phyloP scores from a whole-genome alignment of 2,113 vertebrate genomes.

The Stictonetta naevosa region DNA sequence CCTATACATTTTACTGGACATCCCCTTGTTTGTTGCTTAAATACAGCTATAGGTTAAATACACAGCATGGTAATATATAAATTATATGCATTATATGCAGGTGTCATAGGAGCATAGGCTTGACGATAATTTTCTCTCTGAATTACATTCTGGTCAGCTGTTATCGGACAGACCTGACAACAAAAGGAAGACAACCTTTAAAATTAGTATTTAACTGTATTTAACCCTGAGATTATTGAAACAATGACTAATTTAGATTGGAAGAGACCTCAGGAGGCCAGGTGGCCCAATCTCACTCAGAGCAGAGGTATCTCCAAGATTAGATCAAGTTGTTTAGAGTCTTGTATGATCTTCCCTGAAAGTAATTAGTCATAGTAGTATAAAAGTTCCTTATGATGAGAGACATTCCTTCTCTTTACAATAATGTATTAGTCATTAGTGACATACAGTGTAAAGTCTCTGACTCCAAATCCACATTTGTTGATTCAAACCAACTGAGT shows the following conservation, averaged over 20 bases:
- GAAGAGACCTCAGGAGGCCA: neutral
- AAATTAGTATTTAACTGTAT: neutral
- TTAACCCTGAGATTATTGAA: neutral
- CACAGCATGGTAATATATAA: neutral
- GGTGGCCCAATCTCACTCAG: neutral
- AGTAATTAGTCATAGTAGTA: neutral
- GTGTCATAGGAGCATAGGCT: neutral
- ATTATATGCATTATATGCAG: neutral
- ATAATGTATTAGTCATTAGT: neutral
- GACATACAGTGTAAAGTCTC: neutral
- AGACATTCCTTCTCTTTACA: neutral
- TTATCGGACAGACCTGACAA: neutral
- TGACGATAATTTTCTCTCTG: neutral
- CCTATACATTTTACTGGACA: neutral
- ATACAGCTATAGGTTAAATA: neutral
- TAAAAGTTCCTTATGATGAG: neutral
- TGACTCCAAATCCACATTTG: neutral
- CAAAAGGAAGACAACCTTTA: neutral
- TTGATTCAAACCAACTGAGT: neutral
- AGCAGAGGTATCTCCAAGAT: neutral
- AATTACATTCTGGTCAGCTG: neutral
- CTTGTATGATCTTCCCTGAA: neutral
- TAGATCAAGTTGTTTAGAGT: neutral
- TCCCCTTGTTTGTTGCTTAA: neutral
- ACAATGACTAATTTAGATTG: neutral